These are phyloP conservation scores for Bellardia bayeri DNA, from an alignment of 2,888 invertebrate species.

Conservation along the genomic window DNA sequence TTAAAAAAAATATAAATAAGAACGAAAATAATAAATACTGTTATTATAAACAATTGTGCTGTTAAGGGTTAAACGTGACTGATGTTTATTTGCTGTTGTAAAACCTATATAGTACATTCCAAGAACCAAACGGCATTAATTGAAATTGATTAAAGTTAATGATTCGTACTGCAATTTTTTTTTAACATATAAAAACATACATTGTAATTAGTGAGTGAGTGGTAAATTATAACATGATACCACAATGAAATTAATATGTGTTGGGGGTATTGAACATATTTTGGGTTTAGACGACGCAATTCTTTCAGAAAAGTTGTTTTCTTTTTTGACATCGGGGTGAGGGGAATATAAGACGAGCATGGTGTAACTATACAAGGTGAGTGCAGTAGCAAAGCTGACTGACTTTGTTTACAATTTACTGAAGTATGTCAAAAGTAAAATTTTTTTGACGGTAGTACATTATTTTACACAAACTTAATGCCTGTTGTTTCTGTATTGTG, in stretches of 20 bases:
- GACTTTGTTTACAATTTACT: too few relatives aligned
- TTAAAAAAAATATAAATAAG: too few relatives aligned
- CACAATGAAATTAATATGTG: not conserved
- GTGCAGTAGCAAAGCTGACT: too few relatives aligned
- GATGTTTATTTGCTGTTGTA: not conserved
- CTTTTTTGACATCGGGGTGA: too few relatives aligned
- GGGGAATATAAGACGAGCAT: too few relatives aligned
- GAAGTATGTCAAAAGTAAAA: too few relatives aligned
- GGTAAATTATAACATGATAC: not conserved
- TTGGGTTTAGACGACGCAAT: not conserved
- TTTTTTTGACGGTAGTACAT: too few relatives aligned
- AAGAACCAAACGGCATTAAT: conserved; percentile 16
- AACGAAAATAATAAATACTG: too few relatives aligned
- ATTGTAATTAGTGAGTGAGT: not conserved
- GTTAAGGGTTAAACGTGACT: not conserved
- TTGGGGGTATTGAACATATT: not conserved
- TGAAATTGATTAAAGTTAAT: conserved; percentile 17
- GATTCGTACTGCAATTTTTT: not conserved
- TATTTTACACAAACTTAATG: too few relatives aligned
- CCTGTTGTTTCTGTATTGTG: too few relatives aligned
- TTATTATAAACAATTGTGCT: not conserved
- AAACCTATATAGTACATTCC: not conserved
- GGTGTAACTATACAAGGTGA: too few relatives aligned
- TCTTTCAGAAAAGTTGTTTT: too few relatives aligned
- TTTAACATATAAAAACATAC: not conserved